A percentile compares a stretch with the other conserved stretches of the same genome.
Evolutionary conservation across 2,888 invertebrate genomes (phyloP).

Genomic region (Trichogramma evanescens): DNA sequence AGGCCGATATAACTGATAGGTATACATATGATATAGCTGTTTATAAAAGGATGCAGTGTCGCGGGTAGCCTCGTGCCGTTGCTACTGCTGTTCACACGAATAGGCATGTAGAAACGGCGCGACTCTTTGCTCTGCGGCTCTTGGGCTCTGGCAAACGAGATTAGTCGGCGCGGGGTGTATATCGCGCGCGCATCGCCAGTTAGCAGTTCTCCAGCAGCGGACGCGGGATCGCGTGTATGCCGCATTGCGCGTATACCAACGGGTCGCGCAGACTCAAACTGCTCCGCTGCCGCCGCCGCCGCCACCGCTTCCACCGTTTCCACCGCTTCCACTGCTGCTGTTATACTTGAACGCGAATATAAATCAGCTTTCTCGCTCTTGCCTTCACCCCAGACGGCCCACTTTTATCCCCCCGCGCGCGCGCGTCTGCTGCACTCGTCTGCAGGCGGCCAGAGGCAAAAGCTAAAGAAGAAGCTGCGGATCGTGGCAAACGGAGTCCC

Average conservation of each 20-base stretch:
- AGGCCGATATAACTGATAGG: too few relatives aligned
- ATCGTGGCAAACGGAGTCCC: too few relatives aligned
- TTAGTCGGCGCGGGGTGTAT: too few relatives aligned
- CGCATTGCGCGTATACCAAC: constrained; percentile 42
- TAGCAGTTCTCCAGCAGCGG: not conserved
- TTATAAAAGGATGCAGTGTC: too few relatives aligned
- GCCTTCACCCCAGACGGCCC: not conserved
- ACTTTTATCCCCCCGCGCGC: not conserved
- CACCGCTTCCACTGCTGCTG: not conserved
- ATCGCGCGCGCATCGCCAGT: not conserved
- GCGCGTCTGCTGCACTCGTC: not conserved
- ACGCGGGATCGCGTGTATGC: constrained; percentile 34
- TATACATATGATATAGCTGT: too few relatives aligned
- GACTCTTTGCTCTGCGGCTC: too few relatives aligned
- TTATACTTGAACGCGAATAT: constrained; percentile 16
- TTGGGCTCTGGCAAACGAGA: too few relatives aligned
- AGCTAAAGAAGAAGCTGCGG: too few relatives aligned
- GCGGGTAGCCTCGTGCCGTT: too few relatives aligned
- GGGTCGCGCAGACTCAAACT: constrained; percentile 38
- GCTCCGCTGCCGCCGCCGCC: constrained; percentile 9
- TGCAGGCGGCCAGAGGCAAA: too few relatives aligned
- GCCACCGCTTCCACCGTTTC: constrained; percentile 1
- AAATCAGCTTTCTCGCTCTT: constrained; percentile 6
- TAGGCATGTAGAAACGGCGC: too few relatives aligned
- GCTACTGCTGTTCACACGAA: too few relatives aligned